Evolutionary conservation across 1,140 invertebrate species (phyloP), one percentile per base, ranked within the genome.

Genomic region (Zeugodacus cucurbitae): DNA sequence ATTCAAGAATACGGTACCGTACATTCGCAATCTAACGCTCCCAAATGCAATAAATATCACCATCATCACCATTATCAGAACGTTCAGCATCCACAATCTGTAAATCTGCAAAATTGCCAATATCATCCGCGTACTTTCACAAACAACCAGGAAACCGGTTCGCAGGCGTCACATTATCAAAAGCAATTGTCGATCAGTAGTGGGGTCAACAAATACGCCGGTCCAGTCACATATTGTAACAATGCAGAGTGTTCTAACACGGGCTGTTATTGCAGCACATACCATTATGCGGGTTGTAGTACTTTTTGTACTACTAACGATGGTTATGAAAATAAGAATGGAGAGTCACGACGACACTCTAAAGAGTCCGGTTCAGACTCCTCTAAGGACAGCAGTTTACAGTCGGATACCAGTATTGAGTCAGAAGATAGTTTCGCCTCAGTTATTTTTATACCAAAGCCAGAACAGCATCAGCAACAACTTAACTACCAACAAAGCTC

Each of bases 361-460:
- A 95, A 96, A 87, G 97, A 98, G 93, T 97, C 98, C 89, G 97
- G 97, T 10, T 98, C 97, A 0, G 97, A 98, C 91, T 98, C 97
- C 1, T 97, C 97, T 2, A 98, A 98, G 94, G 97, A 98, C 91
- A 97, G 97, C 91, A 98, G 97, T 93, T 94, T 98, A 74, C 97
- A 98, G 92, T 98, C 97, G 93, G 97, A 98, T 90, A 98, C 98
- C 0, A 98, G 97, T 93, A 96, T 98, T 3, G 97, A 98, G 93
- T 98, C 97, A 2, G 97, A 98, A 93, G 97, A 98, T 90, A 98
- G 97, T 93, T 97, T 98, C 92, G 97, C 97, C 54, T 98, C 97
- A 78, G 97, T 98, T 11, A 98, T 98, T 90, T 98, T 96, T 91
- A 96, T 98, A 89, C 97, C 97, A 64, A 96, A 96, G 91, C 94